phyloP scores from a whole-genome alignment of 2,797 vertebrate genomes.

The Melanotaenia pygmaea region DNA sequence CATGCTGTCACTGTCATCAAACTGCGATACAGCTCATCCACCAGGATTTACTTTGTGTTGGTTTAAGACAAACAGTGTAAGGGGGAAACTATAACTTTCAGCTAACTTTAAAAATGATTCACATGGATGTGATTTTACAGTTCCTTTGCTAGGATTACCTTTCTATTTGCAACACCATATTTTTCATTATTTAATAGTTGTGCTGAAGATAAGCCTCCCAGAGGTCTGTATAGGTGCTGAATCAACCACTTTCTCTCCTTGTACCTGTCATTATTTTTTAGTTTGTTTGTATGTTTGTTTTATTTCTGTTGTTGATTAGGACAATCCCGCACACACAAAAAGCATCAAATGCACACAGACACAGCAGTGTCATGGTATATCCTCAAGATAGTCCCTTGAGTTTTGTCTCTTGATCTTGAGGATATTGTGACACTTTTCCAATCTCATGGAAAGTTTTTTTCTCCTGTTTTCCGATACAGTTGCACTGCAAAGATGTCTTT shows the following conservation, averaged over 20 bases:
- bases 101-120: constrained; percentile 25
- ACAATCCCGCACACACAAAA: constrained; percentile 78
- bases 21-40: constrained; percentile 13
- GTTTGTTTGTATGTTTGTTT: constrained; percentile 5
- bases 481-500: constrained; percentile 80
- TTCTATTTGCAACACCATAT: constrained; percentile 32
- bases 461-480: constrained; percentile 65
- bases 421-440: constrained; percentile 25
- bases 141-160: constrained; percentile 26
- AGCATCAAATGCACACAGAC: constrained; percentile 41
- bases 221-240: constrained; percentile 76
- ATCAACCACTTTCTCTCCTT: constrained; percentile 61
- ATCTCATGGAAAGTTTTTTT: constrained; percentile 49
- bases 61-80: constrained; percentile 11
- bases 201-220: constrained; percentile 60
- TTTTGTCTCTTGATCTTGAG: constrained; percentile 29
- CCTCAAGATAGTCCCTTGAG: constrained; percentile 30
- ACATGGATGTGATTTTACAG: constrained; percentile 19
- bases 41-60: constrained; percentile 16
- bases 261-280: constrained; percentile 37
- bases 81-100: constrained; percentile 15
- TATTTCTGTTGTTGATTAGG: constrained; percentile 53
- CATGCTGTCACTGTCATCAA: constrained; percentile 37
- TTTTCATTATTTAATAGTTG: constrained; percentile 34
- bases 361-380: constrained; percentile 32